Conservation (phyloP, 2,797 vertebrate species). For the Sebastiscus albofasciatus region DNA sequence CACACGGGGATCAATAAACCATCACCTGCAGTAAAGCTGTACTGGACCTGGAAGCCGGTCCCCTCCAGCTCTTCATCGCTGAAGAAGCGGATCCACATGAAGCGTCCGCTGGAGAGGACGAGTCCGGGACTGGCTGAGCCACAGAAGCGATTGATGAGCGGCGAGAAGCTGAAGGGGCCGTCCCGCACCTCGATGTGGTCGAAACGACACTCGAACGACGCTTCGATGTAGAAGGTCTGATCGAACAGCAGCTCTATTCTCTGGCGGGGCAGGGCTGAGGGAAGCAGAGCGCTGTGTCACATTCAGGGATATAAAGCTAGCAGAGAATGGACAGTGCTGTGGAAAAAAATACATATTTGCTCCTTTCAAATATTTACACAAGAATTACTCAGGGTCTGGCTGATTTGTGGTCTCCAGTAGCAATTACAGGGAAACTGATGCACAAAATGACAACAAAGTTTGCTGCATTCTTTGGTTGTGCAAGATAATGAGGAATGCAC, state of each 20-base stretch:
- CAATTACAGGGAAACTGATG: not conserved
- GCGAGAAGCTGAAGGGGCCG: constrained; percentile 95
- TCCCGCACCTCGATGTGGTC: constrained; percentile 96
- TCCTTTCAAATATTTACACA: not conserved
- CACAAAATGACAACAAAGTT: not conserved
- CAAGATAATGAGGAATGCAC: constrained; percentile 8
- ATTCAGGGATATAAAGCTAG: not conserved
- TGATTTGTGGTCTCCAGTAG: not conserved
- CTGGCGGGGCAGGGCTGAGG: constrained; percentile 90
- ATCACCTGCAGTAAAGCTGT: constrained; percentile 93
- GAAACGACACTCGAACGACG: constrained; percentile 96
- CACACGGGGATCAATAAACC: not conserved
- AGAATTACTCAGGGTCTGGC: not conserved
- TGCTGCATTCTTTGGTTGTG: not conserved
- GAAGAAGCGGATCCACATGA: constrained; percentile 97
- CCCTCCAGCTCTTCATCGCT: constrained; percentile 97
- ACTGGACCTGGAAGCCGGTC: constrained; percentile 92
- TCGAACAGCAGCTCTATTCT: constrained; percentile 93
- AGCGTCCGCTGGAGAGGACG: constrained; percentile 93
- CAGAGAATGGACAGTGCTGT: not conserved
- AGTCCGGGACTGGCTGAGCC: constrained; percentile 88
- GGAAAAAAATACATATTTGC: not conserved
- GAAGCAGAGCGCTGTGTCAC: constrained; percentile 10
- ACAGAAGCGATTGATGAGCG: constrained; percentile 93
- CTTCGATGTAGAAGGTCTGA: constrained; percentile 90